Base-by-base conservation (phyloP, 2,797 vertebrate species). In the Sternotherus odoratus region DNA sequence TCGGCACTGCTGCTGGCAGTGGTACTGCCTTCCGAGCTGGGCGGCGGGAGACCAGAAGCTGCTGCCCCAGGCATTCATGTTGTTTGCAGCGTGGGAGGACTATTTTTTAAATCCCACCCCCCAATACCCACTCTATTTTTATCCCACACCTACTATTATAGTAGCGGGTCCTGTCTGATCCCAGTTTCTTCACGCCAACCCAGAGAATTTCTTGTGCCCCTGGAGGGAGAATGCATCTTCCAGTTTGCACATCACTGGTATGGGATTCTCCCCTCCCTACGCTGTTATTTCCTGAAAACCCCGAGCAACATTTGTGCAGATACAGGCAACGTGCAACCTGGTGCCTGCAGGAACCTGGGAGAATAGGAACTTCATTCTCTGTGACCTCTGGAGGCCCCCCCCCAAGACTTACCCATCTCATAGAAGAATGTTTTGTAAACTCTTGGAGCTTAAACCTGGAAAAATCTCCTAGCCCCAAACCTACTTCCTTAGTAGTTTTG, bases 361-460 rank as follows among this genome's bases (percentile, higher is more conserved):
- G 60, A n/a, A n/a, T 9, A n/a, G 60, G 8, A 33, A 7, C 33
- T 63, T 63, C 60, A 19, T n/a, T 63, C 33, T 63, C 7, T n/a
- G 7, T 63, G 15, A 63, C n/a, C 60, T 63, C 60, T 63, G 16
- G 15, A 63, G 60, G 15, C 16, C 33, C 33, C 30, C 7, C 5
- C n/a, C n/a, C n/a, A n/a, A 57, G 28, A 57, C 9, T 12, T 30
- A 49, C 17, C 23, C 16, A 78, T 1, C 4, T 0, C 56, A 2
- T 12, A 1, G 1, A 39, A 90, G 94, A 90, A 56, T 5, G 6
- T 21, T 48, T 79, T 3, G 12, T 63, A 86, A 94, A 43, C 28
- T 69, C 8, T 12, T 1, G 6, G 17, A 84, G 1, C 21, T 86
- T 63, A 63, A 17, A 30, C 33, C 60, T n/a, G 17, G 33, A 15